Conservation (phyloP, 1,140 invertebrate genomes). For the Gryllus bimaculatus region DNA sequence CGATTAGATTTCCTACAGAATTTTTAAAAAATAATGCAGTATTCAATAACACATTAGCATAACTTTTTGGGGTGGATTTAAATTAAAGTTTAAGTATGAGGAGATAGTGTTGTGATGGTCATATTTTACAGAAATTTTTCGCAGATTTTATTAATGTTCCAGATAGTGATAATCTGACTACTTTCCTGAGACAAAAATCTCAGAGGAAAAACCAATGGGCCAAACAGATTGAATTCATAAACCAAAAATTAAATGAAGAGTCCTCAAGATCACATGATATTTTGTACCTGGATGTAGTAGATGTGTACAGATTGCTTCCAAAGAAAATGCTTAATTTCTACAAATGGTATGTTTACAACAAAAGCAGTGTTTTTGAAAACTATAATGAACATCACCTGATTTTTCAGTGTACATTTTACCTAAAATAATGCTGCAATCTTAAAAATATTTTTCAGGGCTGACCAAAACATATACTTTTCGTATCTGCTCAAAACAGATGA, state of each 20-base stretch:
- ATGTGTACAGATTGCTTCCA: slow-evolving; percentile 23
- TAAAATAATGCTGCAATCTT: too few relatives aligned
- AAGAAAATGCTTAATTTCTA: slow-evolving; percentile 22
- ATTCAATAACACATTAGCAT: too few relatives aligned
- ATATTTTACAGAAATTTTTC: neutral
- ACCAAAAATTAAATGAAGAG: slow-evolving; percentile 8
- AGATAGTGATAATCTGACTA: too few relatives aligned
- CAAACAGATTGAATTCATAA: neutral
- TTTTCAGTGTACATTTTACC: neutral
- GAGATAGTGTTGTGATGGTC: neutral
- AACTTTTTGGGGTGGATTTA: too few relatives aligned
- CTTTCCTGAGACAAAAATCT: neutral
- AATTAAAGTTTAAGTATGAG: neutral
- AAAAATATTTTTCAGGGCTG: slow-evolving; percentile 15
- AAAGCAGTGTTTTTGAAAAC: neutral
- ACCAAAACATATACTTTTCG: slow-evolving; percentile 7
- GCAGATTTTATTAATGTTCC: too few relatives aligned
- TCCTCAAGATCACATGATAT: slow-evolving; percentile 17
- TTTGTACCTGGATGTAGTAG: slow-evolving; percentile 20
- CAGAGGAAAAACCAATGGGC: neutral
- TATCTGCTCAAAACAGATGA: slow-evolving; percentile 26
- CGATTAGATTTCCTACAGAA: too few relatives aligned
- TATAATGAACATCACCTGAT: neutral
- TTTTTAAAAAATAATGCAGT: too few relatives aligned
- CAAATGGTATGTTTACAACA: slow-evolving; percentile 19